Conservation (phyloP, 2,888 invertebrate genomes). For the Rosalia funebris region DNA sequence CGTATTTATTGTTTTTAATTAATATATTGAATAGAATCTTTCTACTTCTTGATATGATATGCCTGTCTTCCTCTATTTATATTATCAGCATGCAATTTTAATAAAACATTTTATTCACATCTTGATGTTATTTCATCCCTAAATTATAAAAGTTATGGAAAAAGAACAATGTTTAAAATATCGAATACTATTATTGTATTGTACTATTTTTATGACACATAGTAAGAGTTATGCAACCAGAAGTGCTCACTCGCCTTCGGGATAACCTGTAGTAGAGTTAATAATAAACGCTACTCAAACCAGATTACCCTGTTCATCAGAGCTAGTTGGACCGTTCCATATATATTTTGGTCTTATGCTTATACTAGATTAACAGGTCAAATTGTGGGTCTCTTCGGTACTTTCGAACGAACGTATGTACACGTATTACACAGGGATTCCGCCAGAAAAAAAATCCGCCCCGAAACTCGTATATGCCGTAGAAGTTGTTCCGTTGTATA, state of each 20-base stretch:
- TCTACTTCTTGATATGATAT: background rate
- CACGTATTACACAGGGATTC: slow-evolving; percentile 10
- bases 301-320: slow-evolving; percentile 41
- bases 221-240: slow-evolving; percentile 17
- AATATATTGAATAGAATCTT: background rate
- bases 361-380: slow-evolving; percentile 48
- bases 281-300: slow-evolving; percentile 2
- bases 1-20: background rate
- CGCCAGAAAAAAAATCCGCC: background rate
- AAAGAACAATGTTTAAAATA: no score
- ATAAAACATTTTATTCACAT: background rate
- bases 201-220: no score
- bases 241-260: background rate
- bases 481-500: slow-evolving; percentile 1
- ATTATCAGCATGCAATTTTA: background rate
- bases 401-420: slow-evolving; percentile 14
- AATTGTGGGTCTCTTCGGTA: slow-evolving; percentile 21
- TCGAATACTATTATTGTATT: no score
- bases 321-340: slow-evolving; percentile 56
- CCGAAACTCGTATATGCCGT: slow-evolving; percentile 18
- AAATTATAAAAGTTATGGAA: no score
- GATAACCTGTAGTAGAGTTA: background rate
- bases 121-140: no score
- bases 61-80: background rate
- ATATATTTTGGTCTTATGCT: slow-evolving; percentile 57